These are phyloP conservation scores for Zoanthus sociatus DNA, from an alignment of 92 coral and sea anemone species.

Conservation along the genomic window DNA sequence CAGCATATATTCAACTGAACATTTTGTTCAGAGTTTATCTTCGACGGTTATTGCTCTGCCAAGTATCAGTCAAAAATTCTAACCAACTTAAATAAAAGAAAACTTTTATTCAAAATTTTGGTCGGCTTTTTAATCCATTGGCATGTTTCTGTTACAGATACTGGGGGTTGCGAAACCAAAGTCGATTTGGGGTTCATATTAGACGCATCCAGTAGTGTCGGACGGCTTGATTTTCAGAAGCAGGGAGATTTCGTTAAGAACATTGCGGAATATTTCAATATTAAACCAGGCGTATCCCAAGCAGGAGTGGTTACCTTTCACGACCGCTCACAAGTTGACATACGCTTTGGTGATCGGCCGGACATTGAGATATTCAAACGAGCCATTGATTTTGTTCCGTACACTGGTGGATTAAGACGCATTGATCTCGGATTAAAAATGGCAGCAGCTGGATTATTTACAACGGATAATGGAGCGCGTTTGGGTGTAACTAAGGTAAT, in stretches of 20 bases:
- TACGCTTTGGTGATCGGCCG: constrained; percentile 37
- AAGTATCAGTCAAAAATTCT: too few relatives aligned
- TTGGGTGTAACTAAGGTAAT: neutral
- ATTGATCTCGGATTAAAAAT: constrained; percentile 24
- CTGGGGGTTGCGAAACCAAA: neutral
- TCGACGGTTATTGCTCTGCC: too few relatives aligned
- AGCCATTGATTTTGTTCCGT: constrained; percentile 25
- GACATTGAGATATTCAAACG: constrained; percentile 31
- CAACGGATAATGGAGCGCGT: neutral
- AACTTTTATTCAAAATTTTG: too few relatives aligned
- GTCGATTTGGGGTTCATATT: constrained; percentile 31
- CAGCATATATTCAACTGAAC: too few relatives aligned
- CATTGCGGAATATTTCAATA: constrained; percentile 27
- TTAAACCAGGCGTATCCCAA: constrained; percentile 15
- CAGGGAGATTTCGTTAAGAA: constrained; percentile 38
- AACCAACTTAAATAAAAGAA: too few relatives aligned
- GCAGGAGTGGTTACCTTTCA: constrained; percentile 28
- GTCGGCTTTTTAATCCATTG: neutral
- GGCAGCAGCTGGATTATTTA: constrained; percentile 28
- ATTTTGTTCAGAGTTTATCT: too few relatives aligned
- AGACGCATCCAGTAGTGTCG: constrained; percentile 44
- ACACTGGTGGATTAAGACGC: constrained; percentile 39
- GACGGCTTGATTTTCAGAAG: constrained; percentile 15
- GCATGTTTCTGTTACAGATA: neutral
- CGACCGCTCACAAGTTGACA: constrained; percentile 28